These are phyloP conservation scores for Pseudopipra pipra DNA, from an alignment of 2,113 vertebrate genomes.

Conservation along the genomic window DNA sequence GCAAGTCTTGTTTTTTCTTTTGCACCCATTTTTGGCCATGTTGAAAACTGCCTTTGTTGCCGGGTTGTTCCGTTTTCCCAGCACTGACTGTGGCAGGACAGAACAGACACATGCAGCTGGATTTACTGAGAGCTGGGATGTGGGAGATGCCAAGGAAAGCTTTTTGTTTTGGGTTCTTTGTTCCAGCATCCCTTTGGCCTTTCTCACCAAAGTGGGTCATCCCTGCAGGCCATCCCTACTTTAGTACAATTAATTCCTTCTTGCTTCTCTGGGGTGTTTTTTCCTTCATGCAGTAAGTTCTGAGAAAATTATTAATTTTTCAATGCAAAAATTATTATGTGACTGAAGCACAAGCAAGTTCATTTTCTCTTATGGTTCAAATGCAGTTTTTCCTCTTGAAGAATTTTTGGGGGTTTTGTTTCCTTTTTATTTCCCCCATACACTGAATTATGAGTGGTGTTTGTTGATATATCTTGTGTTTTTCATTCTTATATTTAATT, in stretches of 20 bases:
- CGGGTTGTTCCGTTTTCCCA: background rate
- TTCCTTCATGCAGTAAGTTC: background rate
- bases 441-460: background rate
- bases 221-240: background rate
- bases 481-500: background rate
- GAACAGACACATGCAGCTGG: background rate
- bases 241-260: background rate
- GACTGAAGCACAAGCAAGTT: background rate
- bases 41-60: background rate
- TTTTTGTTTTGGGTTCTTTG: constrained; percentile 5
- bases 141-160: accelerated
- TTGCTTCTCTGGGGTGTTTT: background rate
- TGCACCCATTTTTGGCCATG: background rate
- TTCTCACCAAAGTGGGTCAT: background rate
- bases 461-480: background rate
- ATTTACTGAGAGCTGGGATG: background rate
- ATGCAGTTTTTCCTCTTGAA: background rate
- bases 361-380: background rate
- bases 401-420: background rate
- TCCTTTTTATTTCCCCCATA: background rate
- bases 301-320: background rate
- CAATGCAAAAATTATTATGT: background rate
- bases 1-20: background rate
- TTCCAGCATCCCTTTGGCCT: background rate
- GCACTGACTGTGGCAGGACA: background rate